phyloP scores from a whole-genome alignment of 2,888 invertebrate genomes.

The Leucoma salicis region DNA sequence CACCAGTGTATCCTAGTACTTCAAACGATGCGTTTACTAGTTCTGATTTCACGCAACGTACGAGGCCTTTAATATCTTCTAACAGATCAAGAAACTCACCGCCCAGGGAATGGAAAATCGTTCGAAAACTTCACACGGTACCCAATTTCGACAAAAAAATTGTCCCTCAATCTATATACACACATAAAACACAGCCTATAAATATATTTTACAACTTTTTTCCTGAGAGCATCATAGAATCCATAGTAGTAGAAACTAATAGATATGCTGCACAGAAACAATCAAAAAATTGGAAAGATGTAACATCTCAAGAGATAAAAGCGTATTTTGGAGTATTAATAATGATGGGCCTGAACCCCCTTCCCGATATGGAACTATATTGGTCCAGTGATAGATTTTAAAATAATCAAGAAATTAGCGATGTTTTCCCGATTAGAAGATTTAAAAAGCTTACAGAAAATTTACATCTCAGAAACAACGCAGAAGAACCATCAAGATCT shows the following conservation, averaged over 20 bases:
- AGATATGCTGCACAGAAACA: slow-evolving; percentile 24
- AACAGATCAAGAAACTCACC: too few species aligned
- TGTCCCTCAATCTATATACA: slow-evolving; percentile 18
- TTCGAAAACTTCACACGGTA: too few species aligned
- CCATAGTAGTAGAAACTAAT: slow-evolving; percentile 26
- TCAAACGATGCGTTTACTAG: too few species aligned
- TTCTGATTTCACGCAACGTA: too few species aligned
- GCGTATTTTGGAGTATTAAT: slow-evolving; percentile 25
- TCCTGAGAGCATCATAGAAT: slow-evolving; percentile 20
- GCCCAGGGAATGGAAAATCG: too few species aligned
- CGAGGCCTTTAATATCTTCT: too few species aligned
- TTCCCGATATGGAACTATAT: slow-evolving; percentile 28
- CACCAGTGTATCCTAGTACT: too few species aligned
- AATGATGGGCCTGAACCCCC: slow-evolving; percentile 30
- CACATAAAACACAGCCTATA: slow-evolving; percentile 25
- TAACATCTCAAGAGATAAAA: slow-evolving; percentile 17
- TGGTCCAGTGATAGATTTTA: slow-evolving; percentile 33
- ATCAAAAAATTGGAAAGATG: slow-evolving; percentile 11
- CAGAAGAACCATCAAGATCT: slow-evolving; percentile 17
- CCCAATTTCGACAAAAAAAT: too few species aligned
- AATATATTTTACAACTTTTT: slow-evolving; percentile 20
- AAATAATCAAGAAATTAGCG: slow-evolving; percentile 26
- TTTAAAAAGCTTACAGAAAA: slow-evolving; percentile 34
- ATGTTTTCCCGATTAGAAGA: slow-evolving; percentile 18
- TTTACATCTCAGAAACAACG: slow-evolving; percentile 30